Evolutionary conservation across 2,888 invertebrate species (phyloP).

Genomic region (Hydrotaea cyrtoneurina): DNA sequence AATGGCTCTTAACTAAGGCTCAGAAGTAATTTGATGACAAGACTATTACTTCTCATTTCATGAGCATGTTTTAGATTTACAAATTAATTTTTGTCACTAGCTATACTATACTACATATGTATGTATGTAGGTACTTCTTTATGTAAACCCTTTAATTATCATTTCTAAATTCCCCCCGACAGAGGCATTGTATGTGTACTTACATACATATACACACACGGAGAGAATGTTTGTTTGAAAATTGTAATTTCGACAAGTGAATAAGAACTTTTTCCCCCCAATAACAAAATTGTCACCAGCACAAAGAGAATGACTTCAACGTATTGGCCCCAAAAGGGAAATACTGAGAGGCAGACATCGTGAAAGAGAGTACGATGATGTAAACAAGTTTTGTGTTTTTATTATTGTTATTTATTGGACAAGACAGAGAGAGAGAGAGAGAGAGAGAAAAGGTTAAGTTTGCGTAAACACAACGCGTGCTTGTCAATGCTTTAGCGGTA

Average conservation of each 20-base stretch:
- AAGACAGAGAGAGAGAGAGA: constrained; percentile 35
- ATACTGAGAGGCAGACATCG: not conserved
- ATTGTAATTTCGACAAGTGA: not conserved
- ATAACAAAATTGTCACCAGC: not conserved
- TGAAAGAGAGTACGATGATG: constrained; percentile 38
- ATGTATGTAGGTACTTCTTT: no score
- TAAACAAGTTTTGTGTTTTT: constrained; percentile 61
- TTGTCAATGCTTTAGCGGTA: constrained; percentile 58
- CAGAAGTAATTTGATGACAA: no score
- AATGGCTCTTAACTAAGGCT: no score
- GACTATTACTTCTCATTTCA: no score
- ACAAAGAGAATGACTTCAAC: not conserved
- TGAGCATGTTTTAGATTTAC: not conserved
- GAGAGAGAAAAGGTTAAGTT: constrained; percentile 60
- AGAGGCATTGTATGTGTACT: no score
- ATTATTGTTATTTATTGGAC: constrained; percentile 25
- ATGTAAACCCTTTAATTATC: not conserved
- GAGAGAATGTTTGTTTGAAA: not conserved
- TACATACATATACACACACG: no score
- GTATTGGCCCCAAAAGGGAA: not conserved
- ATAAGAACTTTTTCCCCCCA: not conserved
- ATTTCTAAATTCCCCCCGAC: not conserved
- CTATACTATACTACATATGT: no score
- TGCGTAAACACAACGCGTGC: constrained; percentile 56
- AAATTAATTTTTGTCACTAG: no score